Evolutionary conservation across 2,113 vertebrate species (phyloP).

Genomic region (Hypomesus transpacificus): DNA sequence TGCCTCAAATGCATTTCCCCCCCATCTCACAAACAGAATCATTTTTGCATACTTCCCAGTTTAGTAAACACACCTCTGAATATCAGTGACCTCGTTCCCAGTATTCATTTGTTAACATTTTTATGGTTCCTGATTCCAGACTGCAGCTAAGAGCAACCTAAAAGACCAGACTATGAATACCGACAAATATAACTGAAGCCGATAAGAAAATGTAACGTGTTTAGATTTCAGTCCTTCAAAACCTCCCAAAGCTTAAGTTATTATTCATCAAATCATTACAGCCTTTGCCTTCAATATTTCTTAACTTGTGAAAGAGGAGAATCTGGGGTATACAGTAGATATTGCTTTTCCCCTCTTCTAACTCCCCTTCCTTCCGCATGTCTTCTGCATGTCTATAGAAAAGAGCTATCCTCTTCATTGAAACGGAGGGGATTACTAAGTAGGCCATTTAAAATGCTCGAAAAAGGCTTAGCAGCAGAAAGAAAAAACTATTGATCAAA

Average conservation of each 20-base stretch:
- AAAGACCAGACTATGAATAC: too few species aligned
- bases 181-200: too few species aligned
- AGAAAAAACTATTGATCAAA: slow-evolving; percentile 36
- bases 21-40: too few species aligned
- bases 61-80: neutral
- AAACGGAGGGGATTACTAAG: slow-evolving; percentile 48
- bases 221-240: slow-evolving; percentile 2
- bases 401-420: slow-evolving; percentile 9
- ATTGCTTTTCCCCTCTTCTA: slow-evolving; percentile 8
- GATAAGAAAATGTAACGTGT: neutral
- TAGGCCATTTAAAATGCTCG: slow-evolving; percentile 49
- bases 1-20: too few species aligned
- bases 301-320: slow-evolving; percentile 28
- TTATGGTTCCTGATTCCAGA: too few species aligned
- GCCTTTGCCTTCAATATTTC: slow-evolving; percentile 21
- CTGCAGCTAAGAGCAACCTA: too few species aligned
- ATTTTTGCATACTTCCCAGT: neutral
- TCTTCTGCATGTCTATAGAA: slow-evolving; percentile 16
- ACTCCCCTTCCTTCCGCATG: neutral
- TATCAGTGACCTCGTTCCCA: neutral
- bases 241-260: slow-evolving; percentile 14
- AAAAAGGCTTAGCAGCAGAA: slow-evolving; percentile 26
- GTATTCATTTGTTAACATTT: too few species aligned
- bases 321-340: slow-evolving; percentile 17
- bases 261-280: slow-evolving; percentile 26